Evolutionary conservation across 1,140 invertebrate species (phyloP).

Genomic region (Zaprionus camerounensis): DNA sequence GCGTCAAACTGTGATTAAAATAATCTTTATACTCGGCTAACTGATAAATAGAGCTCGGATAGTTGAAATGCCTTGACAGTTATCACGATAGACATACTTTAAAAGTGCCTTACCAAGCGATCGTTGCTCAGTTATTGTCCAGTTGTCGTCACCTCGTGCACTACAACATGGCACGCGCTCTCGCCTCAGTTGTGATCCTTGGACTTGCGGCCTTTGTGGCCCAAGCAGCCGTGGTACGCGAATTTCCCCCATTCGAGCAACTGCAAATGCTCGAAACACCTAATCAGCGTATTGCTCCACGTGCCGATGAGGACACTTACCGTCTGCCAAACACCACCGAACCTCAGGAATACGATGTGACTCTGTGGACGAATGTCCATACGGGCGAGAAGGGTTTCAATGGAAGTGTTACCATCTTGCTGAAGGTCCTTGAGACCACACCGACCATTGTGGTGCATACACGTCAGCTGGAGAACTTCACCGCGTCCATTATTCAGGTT

Average conservation of each 20-base stretch:
- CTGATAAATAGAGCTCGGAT: conserved; percentile 46
- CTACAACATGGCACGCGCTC: conserved; percentile 61
- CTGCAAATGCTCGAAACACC: conserved; percentile 57
- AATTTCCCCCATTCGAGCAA: conserved; percentile 55
- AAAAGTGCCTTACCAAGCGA: conserved; percentile 47
- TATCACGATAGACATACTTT: conserved; percentile 28
- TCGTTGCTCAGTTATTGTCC: conserved; percentile 51
- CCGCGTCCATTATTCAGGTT: conserved; percentile 47
- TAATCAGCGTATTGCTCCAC: conserved; percentile 35
- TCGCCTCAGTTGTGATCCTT: conserved; percentile 40
- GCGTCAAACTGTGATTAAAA: conserved; percentile 37
- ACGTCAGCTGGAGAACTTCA: conserved; percentile 62
- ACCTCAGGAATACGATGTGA: conserved; percentile 88
- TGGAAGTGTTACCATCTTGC: conserved; percentile 86
- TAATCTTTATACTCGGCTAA: conserved; percentile 50
- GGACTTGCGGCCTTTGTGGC: conserved; percentile 41
- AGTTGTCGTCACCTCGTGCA: conserved; percentile 45
- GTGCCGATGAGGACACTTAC: conserved; percentile 78
- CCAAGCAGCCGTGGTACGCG: conserved; percentile 55
- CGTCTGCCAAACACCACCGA: conserved; percentile 86
- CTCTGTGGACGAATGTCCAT: conserved; percentile 87
- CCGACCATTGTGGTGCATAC: conserved; percentile 85
- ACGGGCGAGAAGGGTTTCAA: conserved; percentile 85
- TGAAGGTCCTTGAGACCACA: conserved; percentile 74
- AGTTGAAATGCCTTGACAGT: conserved; percentile 7